A percentile compares a stretch with the other conserved stretches of the same genome.
These are phyloP conservation scores for Anorthoa munda DNA, from an alignment of 2,888 invertebrate species.

Conservation along the genomic window DNA sequence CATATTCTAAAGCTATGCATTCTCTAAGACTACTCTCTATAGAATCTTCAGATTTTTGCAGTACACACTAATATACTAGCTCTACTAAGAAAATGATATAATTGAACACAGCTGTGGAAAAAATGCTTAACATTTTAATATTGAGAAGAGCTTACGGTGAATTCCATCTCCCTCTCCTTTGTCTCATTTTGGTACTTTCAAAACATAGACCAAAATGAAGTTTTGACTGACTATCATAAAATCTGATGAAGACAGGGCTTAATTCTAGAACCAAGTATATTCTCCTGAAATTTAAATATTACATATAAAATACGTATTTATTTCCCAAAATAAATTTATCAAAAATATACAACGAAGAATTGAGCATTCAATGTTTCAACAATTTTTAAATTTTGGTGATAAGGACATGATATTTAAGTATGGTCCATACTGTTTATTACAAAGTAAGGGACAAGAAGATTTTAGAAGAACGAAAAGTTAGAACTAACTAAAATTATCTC, in stretches of 20 bases:
- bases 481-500: constrained; percentile 46
- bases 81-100: constrained; percentile 46
- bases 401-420: constrained; percentile 50
- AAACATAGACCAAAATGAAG: constrained; percentile 16
- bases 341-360: constrained; percentile 69
- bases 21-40: constrained; percentile 55
- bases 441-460: constrained; percentile 6
- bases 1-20: constrained; percentile 60
- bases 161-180: constrained; percentile 10
- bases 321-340: constrained; percentile 67
- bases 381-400: constrained; percentile 33
- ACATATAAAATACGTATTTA: constrained; percentile 56
- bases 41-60: constrained; percentile 45
- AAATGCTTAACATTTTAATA: constrained; percentile 39
- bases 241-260: constrained; percentile 23
- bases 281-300: constrained; percentile 50
- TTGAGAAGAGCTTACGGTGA: constrained; percentile 15
- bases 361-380: constrained; percentile 62
- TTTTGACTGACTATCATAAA: constrained; percentile 5
- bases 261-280: constrained; percentile 22
- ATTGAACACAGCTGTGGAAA: constrained; percentile 63
- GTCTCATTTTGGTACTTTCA: constrained; percentile 17
- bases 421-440: constrained; percentile 51
- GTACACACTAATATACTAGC: constrained; percentile 35
- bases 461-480: not conserved